Conservation (phyloP, 1,140 invertebrate genomes). For the Phthorimaea operculella region DNA sequence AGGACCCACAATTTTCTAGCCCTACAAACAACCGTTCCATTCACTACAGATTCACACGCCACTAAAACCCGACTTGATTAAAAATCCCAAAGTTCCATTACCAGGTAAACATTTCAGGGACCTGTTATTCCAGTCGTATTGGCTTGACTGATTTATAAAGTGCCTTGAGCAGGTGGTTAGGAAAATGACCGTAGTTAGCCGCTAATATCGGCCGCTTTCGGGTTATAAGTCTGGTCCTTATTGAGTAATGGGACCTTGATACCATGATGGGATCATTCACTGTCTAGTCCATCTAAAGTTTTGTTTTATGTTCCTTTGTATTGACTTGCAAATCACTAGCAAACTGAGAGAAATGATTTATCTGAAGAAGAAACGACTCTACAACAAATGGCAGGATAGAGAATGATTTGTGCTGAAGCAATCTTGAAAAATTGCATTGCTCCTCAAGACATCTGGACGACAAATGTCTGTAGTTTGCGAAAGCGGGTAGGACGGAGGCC, state of each 20-base stretch:
- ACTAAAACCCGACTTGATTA: neutral
- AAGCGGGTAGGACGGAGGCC: constrained; percentile 7
- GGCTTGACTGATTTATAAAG: neutral
- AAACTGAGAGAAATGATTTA: too few relatives aligned
- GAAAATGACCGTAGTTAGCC: constrained; percentile 2
- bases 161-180: neutral
- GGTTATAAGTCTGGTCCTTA: neutral
- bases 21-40: neutral
- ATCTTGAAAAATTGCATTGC: neutral
- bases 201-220: neutral
- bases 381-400: too few relatives aligned
- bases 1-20: too few relatives aligned
- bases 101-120: neutral
- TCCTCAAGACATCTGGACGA: constrained; percentile 14
- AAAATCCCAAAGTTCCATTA: neutral
- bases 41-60: neutral
- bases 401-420: too few relatives aligned
- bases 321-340: too few relatives aligned
- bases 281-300: neutral
- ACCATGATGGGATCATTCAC: neutral
- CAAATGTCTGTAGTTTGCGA: constrained; percentile 12
- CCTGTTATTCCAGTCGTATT: neutral
- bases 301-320: too few relatives aligned
- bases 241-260: neutral
- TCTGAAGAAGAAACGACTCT: too few relatives aligned